A percentile compares a stretch with the other conserved stretches of the same genome.
Conservation (phyloP, 2,797 vertebrate genomes). For the Alfaro cultratus region DNA sequence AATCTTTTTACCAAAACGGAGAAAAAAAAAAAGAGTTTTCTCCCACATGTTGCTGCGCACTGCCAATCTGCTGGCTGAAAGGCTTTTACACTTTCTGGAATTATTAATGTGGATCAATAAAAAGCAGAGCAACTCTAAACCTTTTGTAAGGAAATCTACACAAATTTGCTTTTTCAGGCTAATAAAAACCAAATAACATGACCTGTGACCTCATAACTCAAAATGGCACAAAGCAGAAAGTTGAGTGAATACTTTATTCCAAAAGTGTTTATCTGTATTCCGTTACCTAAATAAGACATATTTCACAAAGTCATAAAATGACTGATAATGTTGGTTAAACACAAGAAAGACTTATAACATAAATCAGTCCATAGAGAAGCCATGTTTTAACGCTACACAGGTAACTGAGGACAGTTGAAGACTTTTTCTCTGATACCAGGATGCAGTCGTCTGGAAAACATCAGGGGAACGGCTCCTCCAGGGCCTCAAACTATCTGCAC, state of each 20-base stretch:
- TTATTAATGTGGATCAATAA: background rate
- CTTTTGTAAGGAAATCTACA: background rate
- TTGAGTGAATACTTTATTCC: background rate
- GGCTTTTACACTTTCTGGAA: background rate
- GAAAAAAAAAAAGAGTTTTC: accelerated
- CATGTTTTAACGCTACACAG: slow-evolving; percentile 10
- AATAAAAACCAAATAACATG: background rate
- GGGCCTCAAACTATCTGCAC: slow-evolving; percentile 55
- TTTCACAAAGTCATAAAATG: background rate
- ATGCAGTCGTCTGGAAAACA: slow-evolving; percentile 54
- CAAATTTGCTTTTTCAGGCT: background rate
- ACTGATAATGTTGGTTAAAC: background rate
- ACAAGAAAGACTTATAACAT: background rate
- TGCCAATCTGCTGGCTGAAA: background rate
- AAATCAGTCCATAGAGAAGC: background rate
- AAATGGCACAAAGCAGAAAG: background rate
- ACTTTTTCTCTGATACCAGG: slow-evolving; percentile 21
- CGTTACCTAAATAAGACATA: background rate
- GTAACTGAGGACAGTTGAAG: slow-evolving; percentile 16
- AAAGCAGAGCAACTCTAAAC: background rate
- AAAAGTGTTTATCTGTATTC: background rate
- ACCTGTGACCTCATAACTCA: background rate
- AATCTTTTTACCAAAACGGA: background rate
- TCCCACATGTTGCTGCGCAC: background rate
- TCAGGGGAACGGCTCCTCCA: slow-evolving; percentile 55